Percentiles rank a stretch among this genome's conserved stretches.
Evolutionary conservation across 1,140 invertebrate species (phyloP).

Genomic region (Hyles vespertilio): DNA sequence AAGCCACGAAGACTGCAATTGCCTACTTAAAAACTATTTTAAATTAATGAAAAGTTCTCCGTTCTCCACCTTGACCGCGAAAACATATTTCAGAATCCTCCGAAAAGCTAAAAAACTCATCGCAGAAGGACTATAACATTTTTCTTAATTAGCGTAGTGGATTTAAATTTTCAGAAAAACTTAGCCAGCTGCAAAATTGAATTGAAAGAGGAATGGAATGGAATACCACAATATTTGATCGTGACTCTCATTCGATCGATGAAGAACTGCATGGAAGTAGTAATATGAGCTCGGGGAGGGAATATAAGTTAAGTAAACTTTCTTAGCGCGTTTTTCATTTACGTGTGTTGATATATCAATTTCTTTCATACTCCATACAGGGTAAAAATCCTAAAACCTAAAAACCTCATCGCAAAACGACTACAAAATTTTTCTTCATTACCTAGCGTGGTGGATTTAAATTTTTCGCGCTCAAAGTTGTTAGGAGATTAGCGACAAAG

Average conservation of each 20-base stretch:
- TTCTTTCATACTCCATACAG: background rate
- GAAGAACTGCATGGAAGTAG: background rate
- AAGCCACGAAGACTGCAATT: too few relatives aligned
- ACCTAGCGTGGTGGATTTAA: slow-evolving; percentile 57
- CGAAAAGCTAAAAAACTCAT: background rate
- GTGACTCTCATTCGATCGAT: background rate
- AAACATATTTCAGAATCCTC: too few relatives aligned
- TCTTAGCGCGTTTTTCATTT: too few relatives aligned
- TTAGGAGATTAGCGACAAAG: slow-evolving; percentile 72
- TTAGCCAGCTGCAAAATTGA: too few relatives aligned
- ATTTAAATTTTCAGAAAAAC: slow-evolving; percentile 54
- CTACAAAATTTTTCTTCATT: slow-evolving; percentile 56
- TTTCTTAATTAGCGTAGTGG: slow-evolving; percentile 56
- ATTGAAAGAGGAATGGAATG: too few relatives aligned
- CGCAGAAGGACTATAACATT: slow-evolving; percentile 24
- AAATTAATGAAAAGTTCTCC: too few relatives aligned
- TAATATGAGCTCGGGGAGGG: too few relatives aligned
- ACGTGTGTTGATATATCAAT: background rate
- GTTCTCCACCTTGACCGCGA: too few relatives aligned
- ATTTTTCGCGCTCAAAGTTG: slow-evolving; percentile 68
- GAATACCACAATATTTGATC: too few relatives aligned
- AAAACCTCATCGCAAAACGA: slow-evolving; percentile 1
- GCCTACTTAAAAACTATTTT: too few relatives aligned
- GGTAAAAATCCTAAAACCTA: too few relatives aligned
- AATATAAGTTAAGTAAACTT: too few relatives aligned